Percentiles rank a stretch among this genome's conserved stretches.
phyloP scores from a whole-genome alignment of 2,888 invertebrate genomes.

The Zaprionus lineosus region DNA sequence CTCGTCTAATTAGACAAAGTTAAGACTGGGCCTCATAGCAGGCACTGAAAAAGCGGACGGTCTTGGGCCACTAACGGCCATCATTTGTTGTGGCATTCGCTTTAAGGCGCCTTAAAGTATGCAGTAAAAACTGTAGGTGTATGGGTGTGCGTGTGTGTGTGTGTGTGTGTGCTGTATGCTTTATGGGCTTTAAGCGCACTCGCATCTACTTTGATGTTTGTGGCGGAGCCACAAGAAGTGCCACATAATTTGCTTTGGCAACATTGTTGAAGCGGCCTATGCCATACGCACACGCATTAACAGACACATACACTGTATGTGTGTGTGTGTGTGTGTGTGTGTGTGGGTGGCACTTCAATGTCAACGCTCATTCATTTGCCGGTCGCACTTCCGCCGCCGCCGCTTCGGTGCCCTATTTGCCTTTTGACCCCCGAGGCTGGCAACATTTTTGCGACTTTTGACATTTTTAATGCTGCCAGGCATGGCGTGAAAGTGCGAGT shows the following conservation, averaged over 20 bases:
- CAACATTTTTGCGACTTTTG: slow-evolving; percentile 77
- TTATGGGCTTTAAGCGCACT: background rate
- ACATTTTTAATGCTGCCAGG: slow-evolving; percentile 77
- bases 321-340: slow-evolving; percentile 9
- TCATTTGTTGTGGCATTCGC: slow-evolving; percentile 52
- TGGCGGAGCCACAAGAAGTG: slow-evolving; percentile 60
- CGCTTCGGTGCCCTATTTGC: slow-evolving; percentile 41
- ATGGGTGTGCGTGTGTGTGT: too few species aligned
- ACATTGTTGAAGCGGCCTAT: slow-evolving; percentile 68
- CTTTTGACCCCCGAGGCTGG: slow-evolving; percentile 49
- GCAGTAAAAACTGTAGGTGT: slow-evolving; percentile 30
- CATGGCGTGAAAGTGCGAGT: slow-evolving; percentile 71
- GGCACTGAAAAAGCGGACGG: slow-evolving; percentile 41
- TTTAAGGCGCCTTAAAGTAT: slow-evolving; percentile 62
- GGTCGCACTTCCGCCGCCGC: slow-evolving; percentile 35
- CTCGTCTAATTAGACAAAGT: slow-evolving; percentile 77
- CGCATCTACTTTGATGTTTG: slow-evolving; percentile 65
- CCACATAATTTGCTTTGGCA: slow-evolving; percentile 72
- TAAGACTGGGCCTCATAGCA: slow-evolving; percentile 48
- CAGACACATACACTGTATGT: slow-evolving; percentile 14
- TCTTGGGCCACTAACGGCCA: slow-evolving; percentile 19
- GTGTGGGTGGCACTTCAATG: slow-evolving; percentile 61
- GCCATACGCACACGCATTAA: slow-evolving; percentile 25
- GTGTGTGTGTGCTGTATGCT: too few species aligned
- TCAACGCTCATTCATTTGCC: slow-evolving; percentile 72